phyloP scores from a whole-genome alignment of 1,140 invertebrate species.

The Drepana arcuata region DNA sequence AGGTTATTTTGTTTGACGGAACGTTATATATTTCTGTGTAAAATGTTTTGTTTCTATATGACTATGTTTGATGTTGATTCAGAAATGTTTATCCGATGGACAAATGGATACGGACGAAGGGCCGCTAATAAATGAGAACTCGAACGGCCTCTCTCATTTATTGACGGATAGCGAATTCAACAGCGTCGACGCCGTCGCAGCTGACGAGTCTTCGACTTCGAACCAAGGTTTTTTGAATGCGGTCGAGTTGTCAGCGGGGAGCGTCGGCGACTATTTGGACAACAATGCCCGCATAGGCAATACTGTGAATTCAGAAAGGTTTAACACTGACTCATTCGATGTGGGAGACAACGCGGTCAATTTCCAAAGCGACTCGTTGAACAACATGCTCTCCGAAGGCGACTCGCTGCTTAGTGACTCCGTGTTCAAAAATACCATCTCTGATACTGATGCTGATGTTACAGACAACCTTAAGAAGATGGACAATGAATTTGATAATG shows the following conservation, averaged over 20 bases:
- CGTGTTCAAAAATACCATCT: conserved; percentile 29
- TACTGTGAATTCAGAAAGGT: conserved; percentile 48
- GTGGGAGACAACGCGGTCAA: conserved; percentile 59
- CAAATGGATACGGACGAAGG: conserved; percentile 61
- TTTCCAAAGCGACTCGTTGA: conserved; percentile 50
- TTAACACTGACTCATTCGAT: conserved; percentile 53
- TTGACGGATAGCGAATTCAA: conserved; percentile 58
- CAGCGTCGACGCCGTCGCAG: conserved; percentile 50
- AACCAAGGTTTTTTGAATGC: conserved; percentile 61
- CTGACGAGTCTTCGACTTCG: conserved; percentile 55
- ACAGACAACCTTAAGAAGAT: conserved; percentile 30
- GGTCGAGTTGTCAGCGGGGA: conserved; percentile 50
- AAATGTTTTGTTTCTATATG: background rate
- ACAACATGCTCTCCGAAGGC: conserved; percentile 47
- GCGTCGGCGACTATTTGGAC: conserved; percentile 57
- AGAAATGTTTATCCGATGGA: conserved; percentile 49
- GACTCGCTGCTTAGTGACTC: conserved; percentile 44
- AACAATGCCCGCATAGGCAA: too few relatives aligned
- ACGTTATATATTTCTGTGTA: background rate
- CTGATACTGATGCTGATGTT: conserved; percentile 42
- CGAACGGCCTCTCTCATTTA: conserved; percentile 56
- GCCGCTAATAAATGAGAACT: conserved; percentile 59
- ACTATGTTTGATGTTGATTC: conserved; percentile 16
- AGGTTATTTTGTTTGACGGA: conserved; percentile 24
- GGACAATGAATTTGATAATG: conserved; percentile 20